Evolutionary conservation across 2,888 invertebrate genomes (phyloP), one percentile per base, ranked within the genome.

Genomic region (Synergus umbraculus): DNA sequence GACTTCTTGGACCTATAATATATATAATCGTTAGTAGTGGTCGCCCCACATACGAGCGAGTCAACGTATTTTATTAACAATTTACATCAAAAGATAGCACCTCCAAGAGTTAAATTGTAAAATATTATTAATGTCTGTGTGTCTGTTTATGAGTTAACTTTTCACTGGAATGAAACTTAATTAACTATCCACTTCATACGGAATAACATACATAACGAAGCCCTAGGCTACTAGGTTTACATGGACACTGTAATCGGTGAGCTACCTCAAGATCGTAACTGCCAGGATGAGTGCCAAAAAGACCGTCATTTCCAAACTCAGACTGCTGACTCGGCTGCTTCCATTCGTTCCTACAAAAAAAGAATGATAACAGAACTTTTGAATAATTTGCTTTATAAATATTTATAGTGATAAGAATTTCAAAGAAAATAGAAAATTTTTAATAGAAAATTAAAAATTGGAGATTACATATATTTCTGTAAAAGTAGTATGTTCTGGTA

Each of bases 181-280:
- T 90, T 87, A 86, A 88, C 90, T 91, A 91, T 87, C 91, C 43
- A 66, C 41, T 43, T 66, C 10, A 43, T 63, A 63, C 63, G 63
- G 12, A 22, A 0, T 29, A 29, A 91, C 89, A 91, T 91, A 91
- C 88, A 91, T 91, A 91, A 91, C 89, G 92, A 92, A 92, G 92
- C 91, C 91, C 92, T 92, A 92, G 91, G 89, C 92, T 92, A 91
- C 92, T 91, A 87, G 89, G 90, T 90, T 91, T 91, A 91, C 89
- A 63, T 63, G 29, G 63, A 22, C 44, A 67, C 22, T 46, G 67
- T 13, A 67, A 46, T 67, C 22, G 22, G 29, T 13, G 15, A 67
- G 46, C 67, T 67, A 67, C 18, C 67, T 67, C 4, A 67, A 22
- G 15, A 18, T 46, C 22, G 67, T 67, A 67, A 22, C 29, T 46